These are phyloP conservation scores for Strigamia maritima DNA, from an alignment of 2,888 invertebrate genomes.

Conservation along the genomic window DNA sequence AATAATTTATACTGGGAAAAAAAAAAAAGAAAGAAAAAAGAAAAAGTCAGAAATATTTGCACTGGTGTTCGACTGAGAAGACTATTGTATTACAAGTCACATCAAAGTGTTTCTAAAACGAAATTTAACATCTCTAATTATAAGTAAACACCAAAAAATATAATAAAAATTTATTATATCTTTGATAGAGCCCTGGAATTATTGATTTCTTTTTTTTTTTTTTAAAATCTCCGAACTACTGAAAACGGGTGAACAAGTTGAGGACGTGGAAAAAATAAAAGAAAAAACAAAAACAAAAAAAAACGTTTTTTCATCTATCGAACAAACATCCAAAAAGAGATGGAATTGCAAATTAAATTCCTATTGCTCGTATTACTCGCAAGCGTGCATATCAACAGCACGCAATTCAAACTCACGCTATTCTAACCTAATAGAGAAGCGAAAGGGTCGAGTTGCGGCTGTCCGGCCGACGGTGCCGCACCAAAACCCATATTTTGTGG, in stretches of 20 bases:
- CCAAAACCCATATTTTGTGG: slow-evolving; percentile 17
- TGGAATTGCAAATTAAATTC: slow-evolving; percentile 19
- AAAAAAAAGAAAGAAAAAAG: not conserved
- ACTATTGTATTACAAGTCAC: slow-evolving; percentile 17
- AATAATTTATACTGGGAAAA: not conserved
- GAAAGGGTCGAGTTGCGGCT: slow-evolving; percentile 42
- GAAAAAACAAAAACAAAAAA: not conserved
- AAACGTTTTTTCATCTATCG: not conserved
- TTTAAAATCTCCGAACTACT: not conserved
- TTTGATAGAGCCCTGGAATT: not conserved
- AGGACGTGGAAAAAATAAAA: not conserved
- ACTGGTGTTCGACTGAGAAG: not conserved
- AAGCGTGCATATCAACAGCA: not conserved
- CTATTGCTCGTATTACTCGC: slow-evolving; percentile 26
- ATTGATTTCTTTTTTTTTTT: not conserved
- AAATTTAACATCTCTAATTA: too few species aligned
- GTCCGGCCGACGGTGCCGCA: not conserved
- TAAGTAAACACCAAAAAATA: slow-evolving; percentile 2
- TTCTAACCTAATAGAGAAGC: slow-evolving; percentile 40
- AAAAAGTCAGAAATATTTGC: not conserved
- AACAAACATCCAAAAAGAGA: not conserved
- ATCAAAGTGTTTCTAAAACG: too few species aligned
- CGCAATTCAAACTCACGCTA: not conserved
- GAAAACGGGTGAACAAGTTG: not conserved
- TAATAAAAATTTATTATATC: not conserved